Conservation (phyloP, 1,140 invertebrate genomes). For the Lycorma delicatula region DNA sequence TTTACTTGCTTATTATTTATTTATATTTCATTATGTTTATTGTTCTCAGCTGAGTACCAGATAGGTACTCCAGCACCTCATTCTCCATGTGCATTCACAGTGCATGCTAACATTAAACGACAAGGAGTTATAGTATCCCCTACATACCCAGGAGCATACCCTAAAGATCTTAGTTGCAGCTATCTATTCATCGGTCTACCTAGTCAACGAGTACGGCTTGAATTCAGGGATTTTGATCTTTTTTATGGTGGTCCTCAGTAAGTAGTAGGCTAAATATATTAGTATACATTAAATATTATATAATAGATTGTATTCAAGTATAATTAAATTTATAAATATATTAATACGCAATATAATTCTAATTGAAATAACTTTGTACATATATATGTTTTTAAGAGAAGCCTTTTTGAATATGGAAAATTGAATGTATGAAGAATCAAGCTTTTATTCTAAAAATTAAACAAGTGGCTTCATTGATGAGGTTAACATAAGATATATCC, state of each 20-base stretch:
- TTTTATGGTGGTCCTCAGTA: conserved; percentile 98
- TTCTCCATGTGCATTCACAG: conserved; percentile 74
- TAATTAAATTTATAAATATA: too few species aligned
- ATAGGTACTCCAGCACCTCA: conserved; percentile 75
- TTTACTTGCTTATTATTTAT: conserved; percentile 2
- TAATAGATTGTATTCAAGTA: too few species aligned
- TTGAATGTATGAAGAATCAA: too few species aligned
- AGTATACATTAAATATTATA: too few species aligned
- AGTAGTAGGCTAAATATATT: too few species aligned
- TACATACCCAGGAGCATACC: conserved; percentile 98
- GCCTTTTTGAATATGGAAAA: too few species aligned
- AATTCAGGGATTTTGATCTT: conserved; percentile 97
- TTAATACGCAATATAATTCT: too few species aligned
- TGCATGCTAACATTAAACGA: conserved; percentile 63
- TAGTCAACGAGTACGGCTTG: conserved; percentile 86
- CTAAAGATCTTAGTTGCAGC: conserved; percentile 86
- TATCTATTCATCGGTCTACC: conserved; percentile 88
- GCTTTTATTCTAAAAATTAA: too few species aligned
- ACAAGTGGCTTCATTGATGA: too few species aligned
- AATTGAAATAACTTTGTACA: too few species aligned
- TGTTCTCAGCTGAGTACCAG: conserved; percentile 68
- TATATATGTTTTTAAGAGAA: too few species aligned
- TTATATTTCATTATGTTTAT: conserved; percentile 3
- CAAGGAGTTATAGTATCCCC: conserved; percentile 87
- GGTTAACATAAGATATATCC: too few species aligned